Base-by-base conservation (phyloP, 2,113 vertebrate species). In the Spea multiplicata region DNA sequence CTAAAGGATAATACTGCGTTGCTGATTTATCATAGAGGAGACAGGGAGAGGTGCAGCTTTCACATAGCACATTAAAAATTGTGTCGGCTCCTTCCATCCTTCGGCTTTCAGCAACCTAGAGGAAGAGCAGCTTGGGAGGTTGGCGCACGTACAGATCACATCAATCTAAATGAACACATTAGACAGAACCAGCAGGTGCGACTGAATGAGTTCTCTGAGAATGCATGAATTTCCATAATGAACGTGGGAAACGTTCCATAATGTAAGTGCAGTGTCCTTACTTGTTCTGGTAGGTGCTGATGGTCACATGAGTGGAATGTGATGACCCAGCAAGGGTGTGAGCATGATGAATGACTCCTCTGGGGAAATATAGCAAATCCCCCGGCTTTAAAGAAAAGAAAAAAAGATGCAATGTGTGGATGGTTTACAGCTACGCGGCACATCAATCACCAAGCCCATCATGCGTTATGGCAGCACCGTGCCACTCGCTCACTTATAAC, bases 211-310 rank as follows among this genome's bases (percentile, higher is more conserved):
- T 52, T 52, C 8, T 4, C 8, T 4, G 57, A 64, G 5, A 6
- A 30, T 1, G n/a, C 16, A 64, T 7, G 17, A 17, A 45, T 67
- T 67, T 44, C 3, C 65, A 67, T 44, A 67, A 45, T 67, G 44
- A 75, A 7, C 7, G 10, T 1, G 2, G 48, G 17, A 8, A 0
- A 0, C 0, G 46, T 6, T 0, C 3, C 4, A 50, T 3, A 1
- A 3, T 30, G 50, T 48, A 30, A 30, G 9, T 6, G 44, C 44
- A 64, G 30, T 4, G 49, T 8, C 69, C 86, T 83, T 92, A 97
- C 96, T 88, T 95, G 87, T 92, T 95, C 86, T 97, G 96, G 89
- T 94, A 97, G 81, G 95, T 96, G 85, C 95, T 98, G 87, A 97
- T 94, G 53, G 96, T 98, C 85, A 98, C 82, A 0, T 98, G 96